Evolutionary conservation across 2,113 vertebrate species (phyloP), one percentile per base, ranked within the genome.

Genomic region (Ictalurus furcatus): DNA sequence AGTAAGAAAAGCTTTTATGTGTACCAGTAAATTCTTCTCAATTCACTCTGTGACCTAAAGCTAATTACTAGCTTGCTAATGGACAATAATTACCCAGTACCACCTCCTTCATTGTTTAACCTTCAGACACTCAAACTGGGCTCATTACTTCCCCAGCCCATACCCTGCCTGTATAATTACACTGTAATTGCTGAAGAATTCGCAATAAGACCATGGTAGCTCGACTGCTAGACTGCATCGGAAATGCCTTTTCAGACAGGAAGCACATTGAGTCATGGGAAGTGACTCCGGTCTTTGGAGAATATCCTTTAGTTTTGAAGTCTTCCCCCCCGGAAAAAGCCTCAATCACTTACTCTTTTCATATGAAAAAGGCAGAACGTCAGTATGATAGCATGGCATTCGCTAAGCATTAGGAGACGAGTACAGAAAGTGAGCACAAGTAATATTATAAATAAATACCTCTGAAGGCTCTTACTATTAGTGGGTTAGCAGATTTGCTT

Each of bases 241-340:
- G 86, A 88, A 89, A 82, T 85, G 83, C 81, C 65, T 89, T 83
- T 69, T 48, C 9, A n/a, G 67, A 28, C 58, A 91, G 83, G 88
- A 87, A 85, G 73, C 59, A 2, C 74, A 44, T 1, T 37, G 79
- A 91, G 88, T 91, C 90, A 88, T 91, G 90, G 90, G 90, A 91
- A 89, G 52, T 89, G 88, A 88, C 76, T 86, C 52, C 69, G 37
- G 67, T 89, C 88, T 88, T 88, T 63, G 61, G 80, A 85, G 88
- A 48, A 91, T 81, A 69, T n/a, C 11, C 25, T 52, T 81, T n/a
- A 40, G 16, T 61, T 84, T 84, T 71, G 37, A 90, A 84, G 80
- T 84, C 79, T 69, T 61, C 40, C 80, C 69, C 69, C n/a, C 14
- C 30, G 44, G 34, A 80, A 59, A 88, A 90, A 21, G 56, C 69